Evolutionary conservation across 2,888 invertebrate species (phyloP).

Genomic region (Apocheima hispidaria): DNA sequence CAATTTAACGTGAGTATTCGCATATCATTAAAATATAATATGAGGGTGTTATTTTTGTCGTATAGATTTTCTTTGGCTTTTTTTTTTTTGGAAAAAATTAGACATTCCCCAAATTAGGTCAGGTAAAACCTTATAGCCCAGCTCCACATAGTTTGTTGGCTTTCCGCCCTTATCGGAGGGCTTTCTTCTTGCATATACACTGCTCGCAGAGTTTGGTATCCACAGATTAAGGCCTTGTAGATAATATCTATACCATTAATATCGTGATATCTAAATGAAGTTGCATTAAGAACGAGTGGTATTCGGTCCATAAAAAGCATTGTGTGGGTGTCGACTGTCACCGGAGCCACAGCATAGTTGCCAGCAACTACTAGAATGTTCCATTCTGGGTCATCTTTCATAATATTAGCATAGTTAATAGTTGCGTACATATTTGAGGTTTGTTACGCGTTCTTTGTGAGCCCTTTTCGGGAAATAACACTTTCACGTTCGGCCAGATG

Average conservation of each 20-base stretch:
- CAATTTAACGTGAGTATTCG: too few relatives aligned
- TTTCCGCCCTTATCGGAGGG: too few relatives aligned
- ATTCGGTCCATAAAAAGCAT: conserved; percentile 1
- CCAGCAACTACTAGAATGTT: conserved; percentile 23
- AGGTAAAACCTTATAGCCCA: too few relatives aligned
- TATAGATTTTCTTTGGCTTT: too few relatives aligned
- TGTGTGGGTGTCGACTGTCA: conserved; percentile 32
- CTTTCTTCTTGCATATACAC: too few relatives aligned
- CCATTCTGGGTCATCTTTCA: conserved; percentile 42
- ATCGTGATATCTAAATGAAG: conserved; percentile 15
- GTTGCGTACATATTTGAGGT: conserved; percentile 39
- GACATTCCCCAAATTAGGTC: too few relatives aligned
- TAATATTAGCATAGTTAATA: conserved; percentile 42
- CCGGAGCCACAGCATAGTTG: conserved; percentile 21
- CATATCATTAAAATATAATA: too few relatives aligned
- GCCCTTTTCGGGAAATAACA: conserved; percentile 37
- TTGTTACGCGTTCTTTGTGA: conserved; percentile 27
- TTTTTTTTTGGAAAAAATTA: too few relatives aligned
- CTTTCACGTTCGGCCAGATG: conserved; percentile 37
- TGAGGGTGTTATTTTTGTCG: too few relatives aligned
- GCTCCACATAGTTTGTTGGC: too few relatives aligned
- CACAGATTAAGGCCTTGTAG: too few relatives aligned
- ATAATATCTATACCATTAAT: too few relatives aligned
- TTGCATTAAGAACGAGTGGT: conserved; percentile 14
- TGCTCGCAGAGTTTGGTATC: neutral